Evolutionary conservation across 1,140 invertebrate species (phyloP), one percentile per base, ranked within the genome.

Genomic region (Drosophila aff.): DNA sequence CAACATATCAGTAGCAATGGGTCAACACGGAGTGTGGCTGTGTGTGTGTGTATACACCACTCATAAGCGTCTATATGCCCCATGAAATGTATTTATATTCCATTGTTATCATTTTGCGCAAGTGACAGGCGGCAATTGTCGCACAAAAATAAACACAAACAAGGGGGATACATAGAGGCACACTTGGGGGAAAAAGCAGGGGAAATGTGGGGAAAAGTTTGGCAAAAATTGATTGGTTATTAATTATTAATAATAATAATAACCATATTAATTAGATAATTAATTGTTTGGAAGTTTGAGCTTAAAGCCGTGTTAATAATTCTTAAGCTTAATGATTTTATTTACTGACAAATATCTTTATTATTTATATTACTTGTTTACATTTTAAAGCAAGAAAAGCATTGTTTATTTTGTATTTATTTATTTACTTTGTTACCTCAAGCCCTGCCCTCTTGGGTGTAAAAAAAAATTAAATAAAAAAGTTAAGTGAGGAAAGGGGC

Each of bases 81-180:
- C 62, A 59, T 65, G 58, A 44, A 77, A 77, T 47, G 53, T 73
- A 85, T 81, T 85, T 81, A 75, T 77, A 78, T 75, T 81, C 68
- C 52, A 81, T 81, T 85, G 64, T 81, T 85, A 72, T 71, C 71
- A 66, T 73, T 75, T 79, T 53, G 61, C 52, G 43, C 75, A 60
- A 78, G 61, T 67, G 46, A 50, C 72, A 67, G 58, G n/a, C 69
- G 15, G 67, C 66, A 69, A 36, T 72, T 71, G 55, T 36, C 2
- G 53, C 38, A 47, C 49, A 58, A 8, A 31, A 26, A 57, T 21
- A 31, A 36, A 21, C 16, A 49, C 1, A 50, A 36, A 47, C 6
- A 43, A 33, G 38, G 38, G 38, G 46, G 11, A 72, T 50, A 41
- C 31, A n/a, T 16, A 44, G 16, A 46, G 15, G 44, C 41, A 41